These are phyloP conservation scores for Melangyna quadrimaculata DNA, from an alignment of 2,888 invertebrate genomes.

Conservation along the genomic window DNA sequence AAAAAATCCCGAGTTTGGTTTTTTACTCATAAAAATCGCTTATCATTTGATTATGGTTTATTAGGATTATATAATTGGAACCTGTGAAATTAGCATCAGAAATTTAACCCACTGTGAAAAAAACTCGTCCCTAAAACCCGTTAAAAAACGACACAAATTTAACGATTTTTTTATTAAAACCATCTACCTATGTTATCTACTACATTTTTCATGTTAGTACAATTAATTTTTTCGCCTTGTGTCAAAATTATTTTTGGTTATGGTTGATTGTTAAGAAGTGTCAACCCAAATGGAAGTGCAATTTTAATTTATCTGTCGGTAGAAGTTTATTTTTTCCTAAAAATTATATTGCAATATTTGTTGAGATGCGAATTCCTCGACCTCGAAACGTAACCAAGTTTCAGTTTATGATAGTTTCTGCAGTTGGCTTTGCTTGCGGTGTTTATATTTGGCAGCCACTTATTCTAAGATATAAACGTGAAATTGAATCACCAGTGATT, in stretches of 20 bases:
- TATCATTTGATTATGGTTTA: too few relatives aligned
- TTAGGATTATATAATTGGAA: too few relatives aligned
- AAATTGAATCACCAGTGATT: conserved; percentile 21
- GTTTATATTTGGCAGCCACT: conserved; percentile 81
- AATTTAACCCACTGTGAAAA: too few relatives aligned
- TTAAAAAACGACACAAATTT: too few relatives aligned
- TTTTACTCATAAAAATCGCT: too few relatives aligned
- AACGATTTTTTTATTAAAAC: neutral
- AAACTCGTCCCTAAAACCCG: too few relatives aligned
- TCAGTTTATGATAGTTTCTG: conserved; percentile 80
- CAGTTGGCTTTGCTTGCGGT: conserved; percentile 79
- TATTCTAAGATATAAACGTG: conserved; percentile 76
- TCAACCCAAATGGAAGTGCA: neutral
- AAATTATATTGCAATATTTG: neutral
- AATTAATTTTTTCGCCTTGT: neutral
- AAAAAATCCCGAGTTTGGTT: too few relatives aligned
- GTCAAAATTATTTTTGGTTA: neutral
- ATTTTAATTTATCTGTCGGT: neutral
- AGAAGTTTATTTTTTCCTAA: neutral
- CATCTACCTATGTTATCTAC: neutral
- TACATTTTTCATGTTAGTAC: conserved; percentile 10
- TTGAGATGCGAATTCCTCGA: conserved; percentile 79
- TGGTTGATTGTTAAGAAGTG: neutral
- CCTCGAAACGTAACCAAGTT: conserved; percentile 78
- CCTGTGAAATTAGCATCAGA: too few relatives aligned